Base-by-base conservation (phyloP, 2,888 invertebrate species). In the Zygogramma bicolorata region DNA sequence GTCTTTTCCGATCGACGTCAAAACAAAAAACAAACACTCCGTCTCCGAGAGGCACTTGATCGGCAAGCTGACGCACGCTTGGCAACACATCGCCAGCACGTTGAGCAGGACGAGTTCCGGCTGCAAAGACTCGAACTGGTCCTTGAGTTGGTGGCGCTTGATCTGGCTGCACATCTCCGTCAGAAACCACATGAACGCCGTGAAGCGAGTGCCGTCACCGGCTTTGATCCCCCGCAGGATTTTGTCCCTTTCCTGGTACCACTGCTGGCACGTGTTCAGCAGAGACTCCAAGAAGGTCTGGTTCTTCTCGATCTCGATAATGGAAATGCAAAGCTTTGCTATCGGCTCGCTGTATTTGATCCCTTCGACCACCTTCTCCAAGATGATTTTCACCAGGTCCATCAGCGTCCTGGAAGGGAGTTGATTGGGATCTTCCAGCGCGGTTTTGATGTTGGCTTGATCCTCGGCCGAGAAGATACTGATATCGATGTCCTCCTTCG, bases 91-190 rank as follows among this genome's bases (percentile, higher is more conserved):
- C 85, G 93, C 94, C 82, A 97, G 90, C 81, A 97, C 90, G 69
- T 95, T 93, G 71, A 96, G 91, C 81, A 97, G 89, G 78, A 95
- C 93, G 80, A 94, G 89, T 1, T 93, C 93, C 0, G 93, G 93
- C 20, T 92, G 91, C 63, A 91, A 90, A 59, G 91, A 90, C 75
- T 89, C 88, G 77, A 89, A 87, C 80, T 90, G 88, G 65, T 88
- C 89, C 79, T 88, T 89, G 71, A 90, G 82, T 78, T 91, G 90
- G 77, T 90, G 87, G 49, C 93, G 90, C 85, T 96, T 95, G 82
- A 96, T 87, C 90, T 95, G 95, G 85, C 95, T 94, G 87, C 95
- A 95, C 93, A 96, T 95, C 90, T 96, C 96, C 81, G 95, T 94
- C 77, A 96, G 90, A 89, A 96, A 95, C 86, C 94, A 94, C 90